These are phyloP conservation scores for Chymomyza procnemis DNA, from an alignment of 2,888 invertebrate genomes.

Conservation along the genomic window DNA sequence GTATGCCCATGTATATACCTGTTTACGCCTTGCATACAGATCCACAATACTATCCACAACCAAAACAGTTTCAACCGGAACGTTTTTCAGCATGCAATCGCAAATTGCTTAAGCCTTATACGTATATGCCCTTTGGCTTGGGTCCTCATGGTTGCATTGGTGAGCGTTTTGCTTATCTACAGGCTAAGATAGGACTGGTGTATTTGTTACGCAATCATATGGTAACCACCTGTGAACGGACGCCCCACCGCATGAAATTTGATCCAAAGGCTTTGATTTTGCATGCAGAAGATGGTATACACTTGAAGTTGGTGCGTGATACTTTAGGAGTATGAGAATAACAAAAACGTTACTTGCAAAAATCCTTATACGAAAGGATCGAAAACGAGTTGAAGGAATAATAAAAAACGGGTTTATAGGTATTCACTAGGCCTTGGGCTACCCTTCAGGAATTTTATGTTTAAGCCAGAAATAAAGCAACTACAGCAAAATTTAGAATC, in stretches of 20 bases:
- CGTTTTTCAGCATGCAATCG: constrained; percentile 76
- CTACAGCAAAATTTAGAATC: background rate
- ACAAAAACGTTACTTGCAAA: background rate
- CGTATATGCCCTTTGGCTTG: constrained; percentile 78
- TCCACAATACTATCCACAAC: constrained; percentile 76
- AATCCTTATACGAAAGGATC: no score
- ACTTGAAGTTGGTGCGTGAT: constrained; percentile 72
- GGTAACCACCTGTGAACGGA: constrained; percentile 66
- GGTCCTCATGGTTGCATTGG: constrained; percentile 78
- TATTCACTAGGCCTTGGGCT: no score
- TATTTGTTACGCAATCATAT: constrained; percentile 75
- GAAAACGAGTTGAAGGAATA: no score
- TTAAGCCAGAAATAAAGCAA: background rate
- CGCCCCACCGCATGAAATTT: constrained; percentile 66
- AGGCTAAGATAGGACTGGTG: constrained; percentile 77
- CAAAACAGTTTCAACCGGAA: constrained; percentile 76
- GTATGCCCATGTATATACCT: constrained; percentile 76
- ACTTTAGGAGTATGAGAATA: constrained; percentile 51
- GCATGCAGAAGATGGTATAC: constrained; percentile 75
- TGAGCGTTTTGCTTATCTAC: constrained; percentile 76
- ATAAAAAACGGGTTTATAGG: no score
- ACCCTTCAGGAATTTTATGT: no score
- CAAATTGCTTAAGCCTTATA: constrained; percentile 69
- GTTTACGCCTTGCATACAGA: constrained; percentile 76
- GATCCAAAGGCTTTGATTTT: constrained; percentile 74